Evolutionary conservation across 2,113 vertebrate genomes (phyloP).

Genomic region (Blennius ocellaris): DNA sequence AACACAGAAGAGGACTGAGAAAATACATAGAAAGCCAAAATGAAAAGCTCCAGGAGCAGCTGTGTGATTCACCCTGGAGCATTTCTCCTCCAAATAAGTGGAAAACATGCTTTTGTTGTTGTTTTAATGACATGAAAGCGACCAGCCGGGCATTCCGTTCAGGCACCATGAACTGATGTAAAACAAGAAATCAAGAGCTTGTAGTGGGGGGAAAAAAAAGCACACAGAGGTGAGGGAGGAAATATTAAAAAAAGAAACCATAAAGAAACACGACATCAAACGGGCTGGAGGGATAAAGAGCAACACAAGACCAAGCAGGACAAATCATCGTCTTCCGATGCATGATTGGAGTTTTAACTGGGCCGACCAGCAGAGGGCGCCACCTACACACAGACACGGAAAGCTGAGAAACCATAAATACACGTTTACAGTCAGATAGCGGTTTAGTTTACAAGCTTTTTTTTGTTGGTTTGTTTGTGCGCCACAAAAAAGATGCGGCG

Average conservation of each 20-base stretch:
- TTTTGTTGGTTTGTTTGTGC: no score
- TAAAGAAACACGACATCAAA: conserved; percentile 30
- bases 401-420: conserved; percentile 22
- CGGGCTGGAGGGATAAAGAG: conserved; percentile 6
- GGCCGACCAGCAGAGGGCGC: conserved; percentile 71
- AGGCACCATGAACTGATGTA: conserved; percentile 28
- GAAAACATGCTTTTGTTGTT: conserved; percentile 41
- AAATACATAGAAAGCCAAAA: conserved; percentile 38
- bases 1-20: conserved; percentile 14
- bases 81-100: conserved; percentile 8
- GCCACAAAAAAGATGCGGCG: not conserved
- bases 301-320: conserved; percentile 41
- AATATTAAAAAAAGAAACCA: conserved; percentile 24
- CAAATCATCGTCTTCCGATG: conserved; percentile 44
- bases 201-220: conserved; percentile 12
- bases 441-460: not conserved
- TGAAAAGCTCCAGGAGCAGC: conserved; percentile 6
- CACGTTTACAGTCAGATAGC: conserved; percentile 73
- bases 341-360: conserved; percentile 59
- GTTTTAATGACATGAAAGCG: conserved; percentile 8
- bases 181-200: conserved; percentile 30
- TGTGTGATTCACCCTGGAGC: conserved; percentile 28
- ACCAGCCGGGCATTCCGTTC: conserved; percentile 29
- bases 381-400: conserved; percentile 44
- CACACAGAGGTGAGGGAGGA: conserved; percentile 12